Evolutionary conservation across 2,888 invertebrate genomes (phyloP).

Genomic region (Bellardia pandia): DNA sequence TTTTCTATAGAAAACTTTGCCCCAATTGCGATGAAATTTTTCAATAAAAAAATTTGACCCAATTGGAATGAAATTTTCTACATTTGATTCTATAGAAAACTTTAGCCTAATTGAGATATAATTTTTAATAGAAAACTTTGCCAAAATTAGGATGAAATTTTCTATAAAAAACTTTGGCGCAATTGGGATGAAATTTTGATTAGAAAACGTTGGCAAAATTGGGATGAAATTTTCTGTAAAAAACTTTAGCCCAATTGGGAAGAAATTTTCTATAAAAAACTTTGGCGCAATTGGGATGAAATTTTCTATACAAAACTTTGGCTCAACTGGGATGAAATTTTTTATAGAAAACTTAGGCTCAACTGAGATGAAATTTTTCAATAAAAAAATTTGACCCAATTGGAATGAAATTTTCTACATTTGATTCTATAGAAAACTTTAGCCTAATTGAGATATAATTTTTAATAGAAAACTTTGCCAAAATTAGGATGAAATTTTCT

Average conservation of each 20-base stretch:
- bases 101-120: background rate
- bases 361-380: background rate
- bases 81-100: background rate
- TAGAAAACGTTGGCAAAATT: background rate
- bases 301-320: background rate
- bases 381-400: background rate
- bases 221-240: background rate
- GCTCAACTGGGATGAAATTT: background rate
- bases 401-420: background rate
- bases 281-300: background rate
- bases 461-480: background rate
- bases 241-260: background rate
- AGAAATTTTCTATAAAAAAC: background rate
- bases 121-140: background rate
- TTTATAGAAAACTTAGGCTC: background rate
- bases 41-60: background rate
- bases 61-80: background rate
- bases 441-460: background rate
- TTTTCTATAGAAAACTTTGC: background rate
- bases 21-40: background rate
- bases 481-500: background rate
- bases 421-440: background rate
- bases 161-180: background rate
- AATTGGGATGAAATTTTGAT: background rate
- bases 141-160: background rate